Evolutionary conservation across 2,888 invertebrate genomes (phyloP), one percentile per base, ranked within the genome.

Genomic region (Cosmia trapezina): DNA sequence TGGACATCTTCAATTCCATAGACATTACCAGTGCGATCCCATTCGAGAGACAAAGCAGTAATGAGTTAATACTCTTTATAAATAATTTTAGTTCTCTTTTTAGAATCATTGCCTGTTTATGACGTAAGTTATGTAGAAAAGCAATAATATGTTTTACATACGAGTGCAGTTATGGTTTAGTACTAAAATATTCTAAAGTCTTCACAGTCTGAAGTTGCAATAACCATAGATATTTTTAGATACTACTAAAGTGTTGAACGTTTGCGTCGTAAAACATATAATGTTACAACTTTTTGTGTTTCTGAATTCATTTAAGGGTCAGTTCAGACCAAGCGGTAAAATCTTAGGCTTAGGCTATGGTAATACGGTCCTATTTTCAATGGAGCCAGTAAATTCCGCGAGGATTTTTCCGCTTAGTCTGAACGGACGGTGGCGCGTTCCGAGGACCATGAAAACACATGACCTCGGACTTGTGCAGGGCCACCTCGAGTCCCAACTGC

Each of bases 221-320:
- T 41, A 57, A 33, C 6, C 45, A 28, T 51, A n/a, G 12, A 59
- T 68, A 47, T 45, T n/a, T 45, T 33, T 17, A 62, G 61, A 69
- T 45, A 76, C 33, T n/a, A 22, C 9, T 63, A 5, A 28, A 47
- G 53, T 51, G 43, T 61, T 57, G 17, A 19, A 11, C n/a, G n/a
- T 5, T n/a, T 17, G 2, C 17, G 22, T 75, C 57, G 41, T 61
- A 54, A 76, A 75, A n/a, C 54, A 28, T 28, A 68, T 22, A 49
- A 14, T 22, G 14, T 59, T 9, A 49, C 2, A 9, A 45, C 3
- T 43, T 28, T 14, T 49, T 47, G 7, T 28, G 28, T 28, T 28
- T 28, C 28, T 28, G 28, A n/a, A n/a, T n/a, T n/a, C n/a, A n/a
- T n/a, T n/a, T n/a, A n/a, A 28, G 28, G 28, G 28, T 28, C 28